Conservation (phyloP, 2,113 vertebrate species). For the Rhombomys opimus region DNA sequence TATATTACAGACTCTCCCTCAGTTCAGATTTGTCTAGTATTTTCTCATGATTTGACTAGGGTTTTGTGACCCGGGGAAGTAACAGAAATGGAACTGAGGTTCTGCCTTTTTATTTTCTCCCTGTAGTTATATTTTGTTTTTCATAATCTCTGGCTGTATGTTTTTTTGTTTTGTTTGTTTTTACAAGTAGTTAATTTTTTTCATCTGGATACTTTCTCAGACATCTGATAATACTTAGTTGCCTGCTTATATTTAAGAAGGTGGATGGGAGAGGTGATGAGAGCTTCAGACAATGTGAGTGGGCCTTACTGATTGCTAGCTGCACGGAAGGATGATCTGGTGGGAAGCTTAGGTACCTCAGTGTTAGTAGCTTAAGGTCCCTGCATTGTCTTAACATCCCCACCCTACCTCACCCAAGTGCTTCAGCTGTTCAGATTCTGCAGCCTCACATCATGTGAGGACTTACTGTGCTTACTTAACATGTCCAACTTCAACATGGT, state of each 20-base stretch:
- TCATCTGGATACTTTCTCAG: constrained; percentile 15
- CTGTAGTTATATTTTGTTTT: not conserved
- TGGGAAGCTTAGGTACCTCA: not conserved
- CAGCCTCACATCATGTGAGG: not conserved
- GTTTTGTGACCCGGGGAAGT: not conserved
- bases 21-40: not conserved
- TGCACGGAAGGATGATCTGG: not conserved
- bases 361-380: not conserved
- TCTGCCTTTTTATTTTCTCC: not conserved
- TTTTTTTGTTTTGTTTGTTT: not conserved
- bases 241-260: constrained; percentile 15
- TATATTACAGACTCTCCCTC: not conserved
- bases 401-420: not conserved
- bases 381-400: not conserved
- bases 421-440: not conserved
- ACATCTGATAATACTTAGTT: constrained; percentile 11
- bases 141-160: not conserved
- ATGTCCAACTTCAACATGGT: not conserved
- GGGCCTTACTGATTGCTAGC: not conserved
- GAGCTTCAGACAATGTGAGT: constrained; percentile 7
- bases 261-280: constrained; percentile 11
- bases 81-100: not conserved
- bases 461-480: constrained; percentile 2
- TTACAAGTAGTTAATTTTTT: constrained; percentile 24
- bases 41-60: not conserved